phyloP scores from a whole-genome alignment of 92 coral and sea anemone genomes.

The Phenganax subtilis region DNA sequence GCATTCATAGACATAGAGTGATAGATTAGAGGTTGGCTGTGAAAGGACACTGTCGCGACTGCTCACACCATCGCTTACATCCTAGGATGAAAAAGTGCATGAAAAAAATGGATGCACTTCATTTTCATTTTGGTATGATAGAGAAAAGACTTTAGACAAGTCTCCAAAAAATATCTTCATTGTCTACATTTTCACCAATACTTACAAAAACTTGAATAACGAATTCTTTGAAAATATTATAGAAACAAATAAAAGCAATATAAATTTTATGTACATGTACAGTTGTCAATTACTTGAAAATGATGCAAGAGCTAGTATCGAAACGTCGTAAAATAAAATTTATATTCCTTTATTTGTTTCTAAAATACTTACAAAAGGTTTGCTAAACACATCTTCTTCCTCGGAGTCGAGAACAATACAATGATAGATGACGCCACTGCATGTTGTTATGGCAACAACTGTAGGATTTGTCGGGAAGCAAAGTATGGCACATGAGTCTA shows the following conservation, averaged over 20 bases:
- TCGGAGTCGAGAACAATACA: slow-evolving; percentile 75
- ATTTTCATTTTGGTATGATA: no score
- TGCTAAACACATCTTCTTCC: slow-evolving; percentile 52
- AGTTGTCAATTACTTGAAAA: no score
- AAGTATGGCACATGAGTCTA: slow-evolving; percentile 74
- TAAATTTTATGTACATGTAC: no score
- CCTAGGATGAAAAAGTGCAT: background rate
- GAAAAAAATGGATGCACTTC: no score
- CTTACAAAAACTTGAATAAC: slow-evolving; percentile 13
- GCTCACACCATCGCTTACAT: background rate
- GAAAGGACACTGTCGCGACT: slow-evolving; percentile 16
- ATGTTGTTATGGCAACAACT: slow-evolving; percentile 85
- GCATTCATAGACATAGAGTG: slow-evolving; percentile 86
- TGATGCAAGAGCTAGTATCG: no score
- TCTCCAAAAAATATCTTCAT: background rate
- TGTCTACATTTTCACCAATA: background rate
- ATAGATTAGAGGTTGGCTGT: slow-evolving; percentile 41
- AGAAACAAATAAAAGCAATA: background rate
- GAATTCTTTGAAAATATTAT: no score
- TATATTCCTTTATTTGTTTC: no score
- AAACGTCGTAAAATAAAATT: no score
- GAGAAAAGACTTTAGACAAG: no score
- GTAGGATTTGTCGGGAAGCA: slow-evolving; percentile 85
- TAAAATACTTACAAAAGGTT: slow-evolving; percentile 17
- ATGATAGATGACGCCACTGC: slow-evolving; percentile 78